Conservation (phyloP, 2,888 invertebrate genomes). For the Ornithoptera alexandrae region DNA sequence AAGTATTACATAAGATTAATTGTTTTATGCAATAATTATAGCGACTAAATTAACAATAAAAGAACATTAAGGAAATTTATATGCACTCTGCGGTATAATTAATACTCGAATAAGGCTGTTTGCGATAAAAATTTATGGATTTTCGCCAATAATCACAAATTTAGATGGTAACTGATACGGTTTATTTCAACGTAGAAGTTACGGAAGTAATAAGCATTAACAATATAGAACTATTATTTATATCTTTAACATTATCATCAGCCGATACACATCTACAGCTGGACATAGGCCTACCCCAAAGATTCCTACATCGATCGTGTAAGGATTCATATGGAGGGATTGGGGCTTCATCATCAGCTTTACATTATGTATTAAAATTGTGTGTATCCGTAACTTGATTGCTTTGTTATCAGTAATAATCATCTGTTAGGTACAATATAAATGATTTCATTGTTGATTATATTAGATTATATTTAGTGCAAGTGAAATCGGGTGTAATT, state of each 20-base stretch:
- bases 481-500: slow-evolving; percentile 15
- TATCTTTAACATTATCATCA: background rate
- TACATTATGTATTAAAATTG: background rate
- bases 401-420: background rate
- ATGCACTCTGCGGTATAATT: background rate
- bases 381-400: background rate
- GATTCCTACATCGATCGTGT: too few relatives aligned
- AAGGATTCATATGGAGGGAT: too few relatives aligned
- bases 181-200: background rate
- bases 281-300: too few relatives aligned
- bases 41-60: background rate
- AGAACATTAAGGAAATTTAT: background rate
- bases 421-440: background rate
- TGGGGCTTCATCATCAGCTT: background rate
- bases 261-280: too few relatives aligned
- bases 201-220: background rate
- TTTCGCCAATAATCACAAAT: background rate
- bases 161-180: background rate
- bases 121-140: slow-evolving; percentile 4
- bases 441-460: background rate
- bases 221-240: background rate
- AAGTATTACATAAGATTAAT: background rate
- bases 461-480: slow-evolving; percentile 4
- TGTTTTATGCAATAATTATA: background rate
- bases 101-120: slow-evolving; percentile 17